phyloP scores from a whole-genome alignment of 1,140 invertebrate species.

The Mactra quadrangularis region DNA sequence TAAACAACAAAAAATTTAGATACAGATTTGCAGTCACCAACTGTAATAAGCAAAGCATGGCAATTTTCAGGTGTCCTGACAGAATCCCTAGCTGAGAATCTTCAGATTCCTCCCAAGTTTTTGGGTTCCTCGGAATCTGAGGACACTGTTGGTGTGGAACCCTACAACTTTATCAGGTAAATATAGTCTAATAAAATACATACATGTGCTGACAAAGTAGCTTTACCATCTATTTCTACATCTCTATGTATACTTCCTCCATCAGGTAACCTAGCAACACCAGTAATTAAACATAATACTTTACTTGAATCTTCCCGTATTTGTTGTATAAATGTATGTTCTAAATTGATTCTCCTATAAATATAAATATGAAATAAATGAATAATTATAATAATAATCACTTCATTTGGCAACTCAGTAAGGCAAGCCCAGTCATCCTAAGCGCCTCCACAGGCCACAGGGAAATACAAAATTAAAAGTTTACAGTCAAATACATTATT shows the following conservation, averaged over 20 bases:
- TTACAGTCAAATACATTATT: too few species aligned
- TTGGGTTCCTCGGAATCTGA: too few species aligned
- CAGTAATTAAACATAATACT: constrained; percentile 42
- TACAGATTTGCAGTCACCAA: too few species aligned
- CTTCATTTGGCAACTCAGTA: too few species aligned
- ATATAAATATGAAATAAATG: background rate
- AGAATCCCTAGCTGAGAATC: too few species aligned
- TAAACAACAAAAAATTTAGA: too few species aligned
- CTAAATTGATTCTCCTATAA: constrained; percentile 47
- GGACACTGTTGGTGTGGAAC: too few species aligned
- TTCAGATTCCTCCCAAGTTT: too few species aligned
- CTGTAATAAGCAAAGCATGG: too few species aligned
- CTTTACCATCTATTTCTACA: constrained; percentile 14
- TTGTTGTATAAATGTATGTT: constrained; percentile 32
- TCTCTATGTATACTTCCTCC: constrained; percentile 43
- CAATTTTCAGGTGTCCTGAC: too few species aligned
- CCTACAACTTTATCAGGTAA: too few species aligned
- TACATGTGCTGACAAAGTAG: constrained; percentile 16
- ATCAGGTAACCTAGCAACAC: constrained; percentile 8
- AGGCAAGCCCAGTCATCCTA: background rate
- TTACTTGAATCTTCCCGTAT: constrained; percentile 25
- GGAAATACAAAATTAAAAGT: background rate
- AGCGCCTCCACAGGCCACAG: background rate
- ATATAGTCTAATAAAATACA: too few species aligned
- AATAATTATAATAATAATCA: background rate